A percentile compares a stretch with the other conserved stretches of the same genome.
Evolutionary conservation across 2,113 vertebrate genomes (phyloP).

Genomic region (Pollachius pollachius): DNA sequence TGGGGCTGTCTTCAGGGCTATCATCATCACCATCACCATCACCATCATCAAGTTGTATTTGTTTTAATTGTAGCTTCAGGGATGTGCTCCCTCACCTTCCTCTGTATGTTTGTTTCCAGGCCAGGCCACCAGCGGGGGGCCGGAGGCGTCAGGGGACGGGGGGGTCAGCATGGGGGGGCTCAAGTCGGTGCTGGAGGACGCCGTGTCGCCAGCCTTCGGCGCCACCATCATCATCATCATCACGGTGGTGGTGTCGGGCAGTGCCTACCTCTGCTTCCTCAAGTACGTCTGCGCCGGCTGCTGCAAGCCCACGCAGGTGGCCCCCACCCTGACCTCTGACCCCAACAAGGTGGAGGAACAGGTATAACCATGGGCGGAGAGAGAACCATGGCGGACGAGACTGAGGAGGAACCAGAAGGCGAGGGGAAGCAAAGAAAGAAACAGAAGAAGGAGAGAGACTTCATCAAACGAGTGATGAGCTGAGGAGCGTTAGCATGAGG

Average conservation of each 20-base stretch:
- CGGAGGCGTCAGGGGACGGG: background rate
- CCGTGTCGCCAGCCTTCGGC: slow-evolving; percentile 56
- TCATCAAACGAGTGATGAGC: no score
- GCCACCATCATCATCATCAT: slow-evolving; percentile 69
- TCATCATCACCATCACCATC: no score
- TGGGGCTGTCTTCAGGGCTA: no score
- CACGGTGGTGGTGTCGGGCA: slow-evolving; percentile 54
- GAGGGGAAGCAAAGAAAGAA: background rate
- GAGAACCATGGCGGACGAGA: background rate
- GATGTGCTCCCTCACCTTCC: background rate
- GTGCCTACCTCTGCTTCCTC: slow-evolving; percentile 73
- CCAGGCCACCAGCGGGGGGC: background rate
- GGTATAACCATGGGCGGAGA: slow-evolving; percentile 36
- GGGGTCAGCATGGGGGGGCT: slow-evolving; percentile 31
- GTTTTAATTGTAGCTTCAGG: background rate
- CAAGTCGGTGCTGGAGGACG: slow-evolving; percentile 51
- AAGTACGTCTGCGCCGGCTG: slow-evolving; percentile 73
- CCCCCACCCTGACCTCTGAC: slow-evolving; percentile 52
- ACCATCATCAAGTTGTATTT: background rate
- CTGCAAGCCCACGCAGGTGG: slow-evolving; percentile 67
- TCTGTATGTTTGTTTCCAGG: no score
- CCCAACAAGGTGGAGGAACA: slow-evolving; percentile 63
- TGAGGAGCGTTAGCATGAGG: no score
- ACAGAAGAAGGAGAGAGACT: background rate
- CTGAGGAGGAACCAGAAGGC: background rate